Evolutionary conservation across 1,140 invertebrate species (phyloP).

Genomic region (Hesperophylax magnus): DNA sequence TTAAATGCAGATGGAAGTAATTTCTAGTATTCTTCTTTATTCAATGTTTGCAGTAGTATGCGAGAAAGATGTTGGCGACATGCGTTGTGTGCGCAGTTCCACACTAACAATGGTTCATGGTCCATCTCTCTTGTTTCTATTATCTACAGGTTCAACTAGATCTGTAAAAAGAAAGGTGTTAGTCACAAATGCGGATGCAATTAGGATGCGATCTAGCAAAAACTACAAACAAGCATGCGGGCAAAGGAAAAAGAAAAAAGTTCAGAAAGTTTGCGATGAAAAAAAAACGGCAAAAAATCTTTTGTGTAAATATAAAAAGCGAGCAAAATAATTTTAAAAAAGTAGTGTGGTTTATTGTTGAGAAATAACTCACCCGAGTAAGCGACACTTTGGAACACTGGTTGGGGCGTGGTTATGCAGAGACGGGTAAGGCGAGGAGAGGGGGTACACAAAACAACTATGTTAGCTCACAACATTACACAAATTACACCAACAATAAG

Average conservation of each 20-base stretch:
- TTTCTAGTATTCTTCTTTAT: too few relatives aligned
- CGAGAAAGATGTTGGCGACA: too few relatives aligned
- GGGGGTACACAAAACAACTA: slow-evolving; percentile 54
- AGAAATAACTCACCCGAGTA: slow-evolving; percentile 86
- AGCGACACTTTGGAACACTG: slow-evolving; percentile 95
- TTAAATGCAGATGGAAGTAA: too few relatives aligned
- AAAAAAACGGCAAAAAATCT: background rate
- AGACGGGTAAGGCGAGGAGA: slow-evolving; percentile 31
- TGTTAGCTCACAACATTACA: slow-evolving; percentile 54
- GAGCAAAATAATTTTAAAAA: slow-evolving; percentile 11
- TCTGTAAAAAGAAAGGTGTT: slow-evolving; percentile 11
- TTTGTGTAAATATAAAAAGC: background rate
- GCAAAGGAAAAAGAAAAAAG: background rate
- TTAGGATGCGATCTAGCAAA: slow-evolving; percentile 15
- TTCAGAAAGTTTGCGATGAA: background rate
- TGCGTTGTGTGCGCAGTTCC: too few relatives aligned
- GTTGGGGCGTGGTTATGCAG: slow-evolving; percentile 51
- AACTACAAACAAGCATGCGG: too few relatives aligned
- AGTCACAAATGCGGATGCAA: background rate
- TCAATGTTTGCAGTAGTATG: too few relatives aligned
- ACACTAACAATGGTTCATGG: too few relatives aligned
- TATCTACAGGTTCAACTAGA: background rate
- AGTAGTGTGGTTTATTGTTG: slow-evolving; percentile 8
- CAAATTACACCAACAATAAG: slow-evolving; percentile 12
- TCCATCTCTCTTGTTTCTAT: too few relatives aligned